A percentile compares a stretch with the other conserved stretches of the same genome.
phyloP scores from a whole-genome alignment of 2,797 vertebrate genomes.

The Danio choprae region DNA sequence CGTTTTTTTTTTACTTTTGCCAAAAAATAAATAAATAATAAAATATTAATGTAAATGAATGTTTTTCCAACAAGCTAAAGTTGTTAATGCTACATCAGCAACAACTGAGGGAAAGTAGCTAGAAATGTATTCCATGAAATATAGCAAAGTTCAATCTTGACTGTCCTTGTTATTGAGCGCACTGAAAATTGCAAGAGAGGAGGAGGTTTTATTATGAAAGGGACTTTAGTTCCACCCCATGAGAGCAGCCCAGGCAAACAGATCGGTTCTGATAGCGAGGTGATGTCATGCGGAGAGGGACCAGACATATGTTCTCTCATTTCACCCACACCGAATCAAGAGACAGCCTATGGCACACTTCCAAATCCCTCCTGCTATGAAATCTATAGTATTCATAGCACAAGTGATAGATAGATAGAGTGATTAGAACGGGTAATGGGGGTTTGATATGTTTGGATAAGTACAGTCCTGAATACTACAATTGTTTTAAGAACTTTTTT shows the following conservation, averaged over 20 bases:
- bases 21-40: no score
- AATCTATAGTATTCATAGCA: conserved; percentile 63
- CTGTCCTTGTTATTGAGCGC: background rate
- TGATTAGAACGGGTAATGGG: conserved; percentile 7
- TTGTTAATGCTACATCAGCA: background rate
- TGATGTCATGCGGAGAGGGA: conserved; percentile 76
- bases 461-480: background rate
- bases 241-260: conserved; percentile 55
- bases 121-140: background rate
- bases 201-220: background rate
- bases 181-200: background rate
- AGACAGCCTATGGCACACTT: conserved; percentile 66
- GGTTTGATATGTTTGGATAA: background rate
- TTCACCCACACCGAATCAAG: conserved; percentile 76
- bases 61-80: background rate
- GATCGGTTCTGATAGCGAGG: conserved; percentile 66
- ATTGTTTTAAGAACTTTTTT: background rate
- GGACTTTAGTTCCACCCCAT: conserved; percentile 22
- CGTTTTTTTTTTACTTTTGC: no score
- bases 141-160: background rate
- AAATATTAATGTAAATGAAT: no score
- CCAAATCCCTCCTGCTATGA: conserved; percentile 65
- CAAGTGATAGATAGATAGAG: conserved; percentile 10
- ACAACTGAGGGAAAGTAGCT: background rate
- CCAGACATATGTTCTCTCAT: conserved; percentile 73